Percentiles rank a stretch among this genome's conserved stretches.
Evolutionary conservation across 2,113 vertebrate species (phyloP).

Genomic region (Dipodomys merriami): DNA sequence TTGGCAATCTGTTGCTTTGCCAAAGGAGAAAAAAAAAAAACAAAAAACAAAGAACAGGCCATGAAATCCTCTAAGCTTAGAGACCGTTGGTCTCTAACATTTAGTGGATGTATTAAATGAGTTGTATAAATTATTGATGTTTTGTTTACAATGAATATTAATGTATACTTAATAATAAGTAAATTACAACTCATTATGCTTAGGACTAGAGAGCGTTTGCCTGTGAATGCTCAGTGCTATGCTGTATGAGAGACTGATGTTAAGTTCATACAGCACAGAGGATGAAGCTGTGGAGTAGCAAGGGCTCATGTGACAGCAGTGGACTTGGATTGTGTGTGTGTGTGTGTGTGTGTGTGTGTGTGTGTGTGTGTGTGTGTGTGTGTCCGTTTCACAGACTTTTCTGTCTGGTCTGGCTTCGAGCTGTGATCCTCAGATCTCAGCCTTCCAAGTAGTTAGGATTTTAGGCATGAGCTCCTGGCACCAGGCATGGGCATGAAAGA

Average conservation of each 20-base stretch:
- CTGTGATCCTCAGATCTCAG: too few relatives aligned
- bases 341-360: too few relatives aligned
- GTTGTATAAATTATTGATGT: neutral
- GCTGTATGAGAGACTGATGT: rapidly evolving
- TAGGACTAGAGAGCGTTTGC: neutral
- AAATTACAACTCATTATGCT: neutral
- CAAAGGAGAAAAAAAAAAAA: neutral
- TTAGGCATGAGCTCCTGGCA: too few relatives aligned
- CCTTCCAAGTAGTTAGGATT: too few relatives aligned
- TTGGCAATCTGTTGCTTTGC: neutral
- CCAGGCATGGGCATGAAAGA: too few relatives aligned
- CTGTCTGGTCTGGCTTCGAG: too few relatives aligned
- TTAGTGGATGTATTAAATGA: neutral
- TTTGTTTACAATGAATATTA: neutral
- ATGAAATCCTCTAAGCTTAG: neutral
- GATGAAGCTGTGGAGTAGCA: neutral
- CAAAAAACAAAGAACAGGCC: neutral
- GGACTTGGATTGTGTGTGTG: neutral
- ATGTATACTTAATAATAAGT: neutral
- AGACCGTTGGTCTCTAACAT: neutral
- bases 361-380: neutral
- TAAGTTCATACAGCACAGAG: neutral
- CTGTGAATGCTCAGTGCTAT: neutral
- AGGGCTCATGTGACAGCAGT: rapidly evolving
- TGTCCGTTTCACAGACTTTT: too few relatives aligned